Evolutionary conservation across 1,140 invertebrate genomes (phyloP), one percentile per base, ranked within the genome.

Genomic region (Meteorus sp.): DNA sequence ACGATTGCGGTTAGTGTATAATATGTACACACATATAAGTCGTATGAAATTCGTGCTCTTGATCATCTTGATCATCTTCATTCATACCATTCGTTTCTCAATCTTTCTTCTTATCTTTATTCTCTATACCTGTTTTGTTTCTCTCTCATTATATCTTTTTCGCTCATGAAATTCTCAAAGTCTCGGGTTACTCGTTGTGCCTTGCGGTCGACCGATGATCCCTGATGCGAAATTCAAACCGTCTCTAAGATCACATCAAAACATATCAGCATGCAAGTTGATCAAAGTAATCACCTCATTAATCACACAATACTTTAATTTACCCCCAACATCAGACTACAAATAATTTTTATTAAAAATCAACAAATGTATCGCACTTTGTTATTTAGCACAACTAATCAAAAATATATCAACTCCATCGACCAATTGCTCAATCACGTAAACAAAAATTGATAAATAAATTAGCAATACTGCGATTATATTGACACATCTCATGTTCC

Each of bases 271-370:
- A 52, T 20, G 19, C 25, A 20, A 52, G 50, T 52, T 52, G 50
- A 52, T 52, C 50, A 52, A 52, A 52, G 27, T 52, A 52, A 52
- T 52, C 50, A 52, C 50, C 50, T 52, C 50, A 52, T 52, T 52
- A 52, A 52, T 52, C 50, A 52, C 31, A 31, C 37, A 29, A 13
- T 39, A 8, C 15, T 39, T 39, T 39, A 8, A 39, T 39, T 52
- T 52, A 37, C 23, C n/a, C 25, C 25, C 22, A 9, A 19, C 20
- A 9, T 11, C 20, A 45, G 22, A 45, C 11, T 19, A 11, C 22
- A 22, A 23, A 45, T 45, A 23, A 23, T 45, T 45, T 11, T 23
- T 19, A n/a, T n/a, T n/a, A n/a, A n/a, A n/a, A n/a, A n/a, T n/a
- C n/a, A n/a, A n/a, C n/a, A n/a, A n/a, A n/a, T n/a, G n/a, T n/a